Evolutionary conservation across 2,113 vertebrate genomes (phyloP).

Genomic region (Oceanites oceanicus): DNA sequence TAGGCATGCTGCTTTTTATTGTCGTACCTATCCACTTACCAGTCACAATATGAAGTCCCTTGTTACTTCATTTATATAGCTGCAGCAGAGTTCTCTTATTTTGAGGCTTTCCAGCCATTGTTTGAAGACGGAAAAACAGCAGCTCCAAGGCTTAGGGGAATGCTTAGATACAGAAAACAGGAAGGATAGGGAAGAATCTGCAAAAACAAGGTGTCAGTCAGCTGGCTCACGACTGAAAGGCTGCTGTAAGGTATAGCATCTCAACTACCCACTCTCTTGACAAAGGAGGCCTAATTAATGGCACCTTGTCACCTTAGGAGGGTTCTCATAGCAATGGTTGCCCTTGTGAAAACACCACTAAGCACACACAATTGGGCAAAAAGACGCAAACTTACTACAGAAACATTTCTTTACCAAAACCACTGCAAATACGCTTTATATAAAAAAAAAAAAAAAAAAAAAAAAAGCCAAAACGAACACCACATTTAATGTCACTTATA

Average conservation of each 20-base stretch:
- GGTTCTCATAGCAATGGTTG: background rate
- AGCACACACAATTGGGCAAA: background rate
- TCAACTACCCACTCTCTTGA: background rate
- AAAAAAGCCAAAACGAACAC: too few relatives aligned
- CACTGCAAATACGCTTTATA: background rate
- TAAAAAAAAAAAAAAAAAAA: too few relatives aligned
- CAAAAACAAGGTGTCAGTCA: background rate
- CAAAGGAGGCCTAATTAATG: background rate
- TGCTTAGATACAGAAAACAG: background rate
- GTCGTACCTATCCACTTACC: background rate
- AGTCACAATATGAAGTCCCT: too few relatives aligned
- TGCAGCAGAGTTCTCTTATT: background rate
- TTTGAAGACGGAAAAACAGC: background rate
- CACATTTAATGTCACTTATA: fast-evolving
- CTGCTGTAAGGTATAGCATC: background rate
- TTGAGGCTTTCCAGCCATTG: background rate
- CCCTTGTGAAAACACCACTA: background rate
- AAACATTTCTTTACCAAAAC: background rate
- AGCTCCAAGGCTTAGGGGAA: background rate
- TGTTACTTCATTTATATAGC: background rate
- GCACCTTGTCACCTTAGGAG: background rate
- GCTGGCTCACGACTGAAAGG: background rate
- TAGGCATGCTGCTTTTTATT: background rate
- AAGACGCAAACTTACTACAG: background rate
- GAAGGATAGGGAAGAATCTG: background rate